Conservation (phyloP, 2,888 invertebrate species). For the Drosophila multiciliata region DNA sequence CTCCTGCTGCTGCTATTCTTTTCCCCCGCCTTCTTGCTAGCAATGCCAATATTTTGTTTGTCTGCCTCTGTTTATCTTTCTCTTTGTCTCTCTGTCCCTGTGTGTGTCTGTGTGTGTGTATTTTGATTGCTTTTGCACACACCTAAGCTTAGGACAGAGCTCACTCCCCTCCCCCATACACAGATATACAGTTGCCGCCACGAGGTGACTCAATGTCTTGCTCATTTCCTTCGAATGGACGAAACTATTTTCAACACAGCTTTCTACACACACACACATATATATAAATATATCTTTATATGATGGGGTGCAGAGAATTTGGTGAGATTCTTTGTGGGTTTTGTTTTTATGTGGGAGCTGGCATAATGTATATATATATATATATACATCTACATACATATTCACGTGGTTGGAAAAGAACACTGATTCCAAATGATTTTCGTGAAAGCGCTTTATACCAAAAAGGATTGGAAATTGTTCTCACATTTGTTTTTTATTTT, state of each 20-base stretch:
- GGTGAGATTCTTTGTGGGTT: conserved; percentile 39
- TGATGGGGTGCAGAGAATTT: conserved; percentile 19
- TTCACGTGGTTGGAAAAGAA: conserved; percentile 1
- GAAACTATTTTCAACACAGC: conserved; percentile 59
- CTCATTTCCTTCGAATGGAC: conserved; percentile 66
- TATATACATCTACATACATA: not conserved
- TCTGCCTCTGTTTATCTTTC: conserved; percentile 71
- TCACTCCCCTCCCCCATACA: conserved; percentile 13
- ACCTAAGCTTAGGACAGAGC: conserved; percentile 6
- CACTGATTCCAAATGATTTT: conserved; percentile 55
- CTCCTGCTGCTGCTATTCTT: conserved; percentile 26
- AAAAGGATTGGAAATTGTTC: conserved; percentile 30
- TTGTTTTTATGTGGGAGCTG: conserved; percentile 26
- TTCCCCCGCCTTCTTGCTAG: conserved; percentile 25
- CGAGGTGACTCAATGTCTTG: conserved; percentile 78
- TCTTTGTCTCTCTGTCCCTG: conserved; percentile 54
- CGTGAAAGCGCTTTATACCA: conserved; percentile 37
- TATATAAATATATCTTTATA: conserved; percentile 21
- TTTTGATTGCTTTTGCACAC: conserved; percentile 76
- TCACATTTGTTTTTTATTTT: conserved; percentile 10
- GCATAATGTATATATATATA: conserved; percentile 4
- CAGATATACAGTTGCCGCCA: conserved; percentile 26
- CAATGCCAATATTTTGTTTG: conserved; percentile 75
- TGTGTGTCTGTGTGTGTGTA: conserved; percentile 38
- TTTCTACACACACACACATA: conserved; percentile 33